These are phyloP conservation scores for Calonectris borealis DNA, from an alignment of 2,113 vertebrate genomes.

Conservation along the genomic window DNA sequence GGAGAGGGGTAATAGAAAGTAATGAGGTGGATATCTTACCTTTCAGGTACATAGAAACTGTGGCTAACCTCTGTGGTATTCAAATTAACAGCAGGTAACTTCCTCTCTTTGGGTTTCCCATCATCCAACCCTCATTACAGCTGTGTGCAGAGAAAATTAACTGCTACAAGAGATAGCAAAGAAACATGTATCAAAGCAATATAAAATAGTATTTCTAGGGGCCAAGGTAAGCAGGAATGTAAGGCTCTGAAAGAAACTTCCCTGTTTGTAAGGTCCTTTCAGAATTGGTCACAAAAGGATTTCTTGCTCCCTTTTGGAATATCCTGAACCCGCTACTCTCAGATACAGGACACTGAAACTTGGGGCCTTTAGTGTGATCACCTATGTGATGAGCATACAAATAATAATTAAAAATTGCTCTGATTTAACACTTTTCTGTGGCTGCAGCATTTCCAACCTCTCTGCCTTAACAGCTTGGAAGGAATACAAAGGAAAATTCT, in stretches of 20 bases:
- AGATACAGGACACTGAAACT: not conserved
- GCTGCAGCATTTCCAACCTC: not conserved
- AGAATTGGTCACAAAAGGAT: not conserved
- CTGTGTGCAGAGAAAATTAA: not conserved
- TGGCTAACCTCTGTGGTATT: not conserved
- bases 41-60: not conserved
- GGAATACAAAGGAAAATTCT: constrained; percentile 17
- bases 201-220: not conserved
- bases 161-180: not conserved
- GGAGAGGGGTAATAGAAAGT: not conserved
- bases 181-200: not conserved
- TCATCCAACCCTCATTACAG: not conserved
- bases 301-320: not conserved
- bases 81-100: not conserved
- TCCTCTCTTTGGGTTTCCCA: not conserved
- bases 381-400: not conserved
- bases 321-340: not conserved
- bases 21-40: not conserved
- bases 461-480: not conserved
- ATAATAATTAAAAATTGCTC: not conserved
- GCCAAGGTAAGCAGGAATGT: not conserved
- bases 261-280: not conserved
- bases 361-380: not conserved
- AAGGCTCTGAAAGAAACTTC: not conserved
- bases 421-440: not conserved